Evolutionary conservation across 2,888 invertebrate species (phyloP).

Genomic region (Drosophila cracens): DNA sequence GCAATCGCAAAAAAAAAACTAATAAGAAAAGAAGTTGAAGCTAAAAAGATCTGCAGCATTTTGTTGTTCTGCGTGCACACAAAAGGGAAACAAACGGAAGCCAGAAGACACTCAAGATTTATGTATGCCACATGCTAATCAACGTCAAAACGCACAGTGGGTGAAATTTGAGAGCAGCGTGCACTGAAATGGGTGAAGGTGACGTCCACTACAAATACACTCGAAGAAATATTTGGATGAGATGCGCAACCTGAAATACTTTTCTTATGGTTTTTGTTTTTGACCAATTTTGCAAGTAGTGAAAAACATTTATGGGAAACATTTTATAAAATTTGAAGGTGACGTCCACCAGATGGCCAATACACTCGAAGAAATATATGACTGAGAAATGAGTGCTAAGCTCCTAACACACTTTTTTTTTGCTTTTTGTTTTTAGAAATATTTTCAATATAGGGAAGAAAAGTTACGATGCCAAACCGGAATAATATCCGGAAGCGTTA

Average conservation of each 20-base stretch:
- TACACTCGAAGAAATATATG: neutral
- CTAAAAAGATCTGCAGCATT: neutral
- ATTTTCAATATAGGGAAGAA: no score
- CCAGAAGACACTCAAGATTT: slow-evolving; percentile 65
- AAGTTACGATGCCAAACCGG: neutral
- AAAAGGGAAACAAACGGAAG: slow-evolving; percentile 79
- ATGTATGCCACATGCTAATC: slow-evolving; percentile 79
- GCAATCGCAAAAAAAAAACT: slow-evolving; percentile 23
- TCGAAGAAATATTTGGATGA: neutral
- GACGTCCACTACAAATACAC: slow-evolving; percentile 49
- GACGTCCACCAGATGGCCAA: accelerated
- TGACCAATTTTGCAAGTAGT: neutral
- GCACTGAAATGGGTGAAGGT: slow-evolving; percentile 69
- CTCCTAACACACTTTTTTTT: neutral
- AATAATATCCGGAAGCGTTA: neutral
- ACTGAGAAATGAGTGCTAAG: neutral
- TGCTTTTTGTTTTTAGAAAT: neutral
- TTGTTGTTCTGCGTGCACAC: slow-evolving; percentile 9
- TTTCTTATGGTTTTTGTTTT: neutral
- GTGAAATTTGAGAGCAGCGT: slow-evolving; percentile 46
- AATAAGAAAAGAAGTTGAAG: neutral
- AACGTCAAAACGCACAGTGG: slow-evolving; percentile 64
- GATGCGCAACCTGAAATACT: neutral
- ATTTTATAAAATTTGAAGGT: neutral
- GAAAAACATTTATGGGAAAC: neutral